These are phyloP conservation scores for Pterocles burchelli DNA, from an alignment of 2,113 vertebrate species.

Conservation along the genomic window DNA sequence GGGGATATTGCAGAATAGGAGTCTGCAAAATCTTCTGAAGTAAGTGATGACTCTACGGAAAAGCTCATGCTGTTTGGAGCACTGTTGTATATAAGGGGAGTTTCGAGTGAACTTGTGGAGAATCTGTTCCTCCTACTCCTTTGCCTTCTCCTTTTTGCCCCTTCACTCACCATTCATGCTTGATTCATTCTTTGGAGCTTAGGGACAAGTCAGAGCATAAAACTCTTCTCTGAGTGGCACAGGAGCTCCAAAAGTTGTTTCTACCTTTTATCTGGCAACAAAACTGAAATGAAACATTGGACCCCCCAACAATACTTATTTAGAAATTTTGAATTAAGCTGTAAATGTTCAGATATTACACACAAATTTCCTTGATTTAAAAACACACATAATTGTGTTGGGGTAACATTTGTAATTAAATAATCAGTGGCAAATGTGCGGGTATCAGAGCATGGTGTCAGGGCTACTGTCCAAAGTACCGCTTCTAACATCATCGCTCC, in stretches of 20 bases:
- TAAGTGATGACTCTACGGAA: background rate
- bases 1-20: too few relatives aligned
- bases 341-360: constrained; percentile 6
- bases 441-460: accelerated
- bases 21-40: background rate
- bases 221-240: background rate
- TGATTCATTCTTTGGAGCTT: background rate
- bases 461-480: background rate
- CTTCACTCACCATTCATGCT: background rate
- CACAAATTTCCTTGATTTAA: constrained; percentile 10
- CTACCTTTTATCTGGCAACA: background rate
- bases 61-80: background rate
- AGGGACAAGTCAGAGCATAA: background rate
- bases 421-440: background rate
- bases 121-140: background rate
- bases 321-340: constrained; percentile 29
- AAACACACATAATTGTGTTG: background rate
- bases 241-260: background rate
- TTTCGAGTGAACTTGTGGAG: background rate
- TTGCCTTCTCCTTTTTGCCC: background rate
- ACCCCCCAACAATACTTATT: constrained; percentile 2
- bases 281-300: background rate
- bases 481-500: background rate
- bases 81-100: background rate
- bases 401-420: background rate